Evolutionary conservation across 2,113 vertebrate species (phyloP), one percentile per base, ranked within the genome.

Genomic region (Dinomys branickii): DNA sequence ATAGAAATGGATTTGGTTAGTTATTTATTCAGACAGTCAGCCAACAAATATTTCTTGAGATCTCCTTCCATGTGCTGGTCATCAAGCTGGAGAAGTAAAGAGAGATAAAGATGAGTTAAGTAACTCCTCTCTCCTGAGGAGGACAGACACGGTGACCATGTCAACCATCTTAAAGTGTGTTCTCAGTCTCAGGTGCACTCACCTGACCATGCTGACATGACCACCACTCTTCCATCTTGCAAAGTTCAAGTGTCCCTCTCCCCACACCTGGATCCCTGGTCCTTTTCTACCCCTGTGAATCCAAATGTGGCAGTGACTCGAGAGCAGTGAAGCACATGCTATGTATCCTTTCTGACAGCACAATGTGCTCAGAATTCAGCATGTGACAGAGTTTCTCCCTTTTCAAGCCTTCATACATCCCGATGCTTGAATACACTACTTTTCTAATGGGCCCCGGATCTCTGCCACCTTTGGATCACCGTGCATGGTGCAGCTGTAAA

Each of bases 341-440:
- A 3, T 30, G 83, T 4, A 22, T n/a, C 28, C 54, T 61, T 85
- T 30, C 30, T 41, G 7, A 30, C 3, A 4, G 7, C 2, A 11
- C 0, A 9, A 33, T 38, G 4, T 3, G 38, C 38, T 82, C 61
- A 26, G 52, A 63, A 17, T 3, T 41, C 1, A 0, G 10, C 5
- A 14, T 20, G 44, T 19, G 17, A 65, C 20, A 33, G 58, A 44
- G 12, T 41, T 10, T 35, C 44, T 16, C 30, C 9, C 24, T 9
- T 19, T 10, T 69, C 17, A 71, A 58, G 16, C 6, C n/a, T 5
- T 17, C 16, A 16, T 38, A 30, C 16, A 54, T 17, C 20, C 30
- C 5, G 0, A 0, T 0, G 0, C 1, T 2, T 4, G 1, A 1
- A 6, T 30, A 7, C 20, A 30, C 12, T 35, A n/a, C 13, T 14